phyloP scores from a whole-genome alignment of 2,113 vertebrate species.

The Callipepla californica region DNA sequence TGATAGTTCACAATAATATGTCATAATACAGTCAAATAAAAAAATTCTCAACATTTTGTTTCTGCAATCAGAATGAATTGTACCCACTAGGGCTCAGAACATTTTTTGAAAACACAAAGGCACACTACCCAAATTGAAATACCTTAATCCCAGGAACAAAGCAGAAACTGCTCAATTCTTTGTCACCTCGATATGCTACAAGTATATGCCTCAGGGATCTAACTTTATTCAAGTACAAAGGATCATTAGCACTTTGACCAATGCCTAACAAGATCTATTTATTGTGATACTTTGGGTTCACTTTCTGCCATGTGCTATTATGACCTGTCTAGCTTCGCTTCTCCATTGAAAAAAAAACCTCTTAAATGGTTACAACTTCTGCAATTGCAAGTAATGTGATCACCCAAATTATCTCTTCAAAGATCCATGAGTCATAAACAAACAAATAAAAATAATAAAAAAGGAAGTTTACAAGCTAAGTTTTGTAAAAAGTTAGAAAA shows the following conservation, averaged over 20 bases:
- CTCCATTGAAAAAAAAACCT: not conserved
- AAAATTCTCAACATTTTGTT: not conserved
- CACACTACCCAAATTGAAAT: not conserved
- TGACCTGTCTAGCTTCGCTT: not conserved
- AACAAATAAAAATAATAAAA: not conserved
- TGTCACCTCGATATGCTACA: not conserved
- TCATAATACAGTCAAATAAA: not conserved
- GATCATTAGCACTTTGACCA: not conserved
- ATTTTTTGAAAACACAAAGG: not conserved
- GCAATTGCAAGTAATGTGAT: not conserved
- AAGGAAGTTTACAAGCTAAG: not conserved
- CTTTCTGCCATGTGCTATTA: not conserved
- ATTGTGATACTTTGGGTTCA: not conserved
- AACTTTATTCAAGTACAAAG: not conserved
- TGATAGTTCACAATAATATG: not conserved
- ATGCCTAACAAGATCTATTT: not conserved
- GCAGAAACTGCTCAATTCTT: not conserved
- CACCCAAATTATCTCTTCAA: not conserved
- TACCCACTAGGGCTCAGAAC: rapidly evolving
- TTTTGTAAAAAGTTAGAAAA: not conserved
- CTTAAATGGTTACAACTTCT: not conserved
- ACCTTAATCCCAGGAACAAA: not conserved
- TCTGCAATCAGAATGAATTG: not conserved
- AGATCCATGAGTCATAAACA: rapidly evolving
- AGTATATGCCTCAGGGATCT: not conserved